These are phyloP conservation scores for Thunnus thynnus DNA, from an alignment of 2,113 vertebrate genomes.

Conservation along the genomic window DNA sequence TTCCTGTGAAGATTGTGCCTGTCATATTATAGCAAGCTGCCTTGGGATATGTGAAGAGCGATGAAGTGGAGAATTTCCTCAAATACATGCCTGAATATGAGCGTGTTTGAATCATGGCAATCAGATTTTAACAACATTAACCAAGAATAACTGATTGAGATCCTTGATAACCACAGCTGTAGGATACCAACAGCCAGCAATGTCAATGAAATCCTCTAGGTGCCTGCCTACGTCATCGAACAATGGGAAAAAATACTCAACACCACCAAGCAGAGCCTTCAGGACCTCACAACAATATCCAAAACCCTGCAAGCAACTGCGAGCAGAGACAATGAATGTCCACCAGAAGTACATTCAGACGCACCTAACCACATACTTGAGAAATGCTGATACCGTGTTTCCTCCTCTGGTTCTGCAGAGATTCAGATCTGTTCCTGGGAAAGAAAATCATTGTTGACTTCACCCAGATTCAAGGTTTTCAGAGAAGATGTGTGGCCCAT, in stretches of 20 bases:
- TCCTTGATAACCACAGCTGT: neutral
- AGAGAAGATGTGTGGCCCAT: constrained; percentile 2
- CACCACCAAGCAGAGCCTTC: neutral
- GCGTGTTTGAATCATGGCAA: neutral
- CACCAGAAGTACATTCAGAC: constrained; percentile 12
- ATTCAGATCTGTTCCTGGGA: neutral
- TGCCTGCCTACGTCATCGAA: neutral
- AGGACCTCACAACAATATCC: neutral
- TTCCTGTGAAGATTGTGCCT: neutral
- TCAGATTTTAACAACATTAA: constrained; percentile 1
- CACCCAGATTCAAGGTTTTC: neutral
- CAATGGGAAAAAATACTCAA: neutral
- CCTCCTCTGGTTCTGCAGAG: constrained; percentile 13
- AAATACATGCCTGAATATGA: constrained; percentile 22
- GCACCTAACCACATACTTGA: neutral
- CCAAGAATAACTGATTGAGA: neutral
- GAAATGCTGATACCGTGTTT: constrained; percentile 10
- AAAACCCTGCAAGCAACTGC: neutral
- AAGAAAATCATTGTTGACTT: neutral
- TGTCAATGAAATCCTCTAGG: neutral
- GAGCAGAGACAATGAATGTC: neutral
- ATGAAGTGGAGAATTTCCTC: too few relatives aligned
- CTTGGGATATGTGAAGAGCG: neutral
- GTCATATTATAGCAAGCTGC: too few relatives aligned
- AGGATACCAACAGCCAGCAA: neutral